Base-by-base conservation (phyloP, 2,797 vertebrate species). In the Hoplostethus mediterraneus region DNA sequence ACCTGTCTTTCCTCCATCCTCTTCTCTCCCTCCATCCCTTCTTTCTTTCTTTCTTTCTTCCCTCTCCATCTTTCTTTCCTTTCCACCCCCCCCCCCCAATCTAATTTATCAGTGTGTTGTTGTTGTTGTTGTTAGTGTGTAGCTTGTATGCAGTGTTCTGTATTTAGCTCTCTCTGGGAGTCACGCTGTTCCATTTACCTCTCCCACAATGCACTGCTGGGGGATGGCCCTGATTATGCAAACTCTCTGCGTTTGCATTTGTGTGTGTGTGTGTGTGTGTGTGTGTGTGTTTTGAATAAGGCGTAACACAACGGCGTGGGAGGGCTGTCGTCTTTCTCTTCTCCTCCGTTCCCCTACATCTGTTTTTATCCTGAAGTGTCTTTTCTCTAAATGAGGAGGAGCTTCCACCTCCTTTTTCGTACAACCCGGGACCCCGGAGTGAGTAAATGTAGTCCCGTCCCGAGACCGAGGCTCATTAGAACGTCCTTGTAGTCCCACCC, bases 181-280 rank as follows among this genome's bases (percentile, higher is more conserved):
- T 73, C 79, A 73, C 63, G 79, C 70, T 84, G 79, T 85, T 83
- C 75, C 66, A 67, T 74, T 89, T 82, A 81, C 73, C 47, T 79
- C 64, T 76, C 69, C 45, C 63, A 82, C 59, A 80, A 71, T 74
- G 73, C 44, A 69, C 64, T 74, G 71, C 75, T 72, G 68, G 49
- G 66, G 61, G 33, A 69, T 62, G 82, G 67, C 77, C 51, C 67
- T 3, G 12, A 80, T 86, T 80, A 72, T 81, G 71, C 65, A 77
- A 75, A 80, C 54, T 31, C 14, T 47, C 44, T 47, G 59, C 31
- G 25, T 30, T 75, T 74, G 36, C 36, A 40, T 36, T 30, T 13
- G 38, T 58, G 52, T 4, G 8, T 55, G 1, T 13, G 11, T 54
- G 1, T 13, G 52, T 54, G 52, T 28, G 28, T 51, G 55, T 83